phyloP scores from a whole-genome alignment of 2,797 vertebrate species.

The Rhinichthys osculus region DNA sequence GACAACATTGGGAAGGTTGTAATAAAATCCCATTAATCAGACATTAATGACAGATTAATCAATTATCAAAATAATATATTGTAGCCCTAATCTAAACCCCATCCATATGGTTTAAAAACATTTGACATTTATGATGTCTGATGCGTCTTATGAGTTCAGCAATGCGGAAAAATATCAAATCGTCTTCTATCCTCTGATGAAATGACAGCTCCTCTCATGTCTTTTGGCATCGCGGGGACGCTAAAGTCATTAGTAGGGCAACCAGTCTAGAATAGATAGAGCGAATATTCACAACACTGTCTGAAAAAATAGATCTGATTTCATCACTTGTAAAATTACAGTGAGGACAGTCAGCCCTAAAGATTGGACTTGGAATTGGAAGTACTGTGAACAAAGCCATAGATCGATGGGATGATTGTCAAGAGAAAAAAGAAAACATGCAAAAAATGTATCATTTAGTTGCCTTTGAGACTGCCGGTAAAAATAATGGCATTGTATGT shows the following conservation, averaged over 20 bases:
- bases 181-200: neutral
- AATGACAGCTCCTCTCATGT: neutral
- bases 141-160: neutral
- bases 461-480: neutral
- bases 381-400: neutral
- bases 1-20: neutral
- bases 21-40: neutral
- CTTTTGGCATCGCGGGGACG: neutral
- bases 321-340: neutral
- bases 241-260: constrained; percentile 7
- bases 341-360: neutral
- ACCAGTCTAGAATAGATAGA: neutral
- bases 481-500: constrained; percentile 1
- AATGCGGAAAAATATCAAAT: neutral
- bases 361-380: constrained; percentile 12
- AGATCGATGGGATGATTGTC: constrained; percentile 3
- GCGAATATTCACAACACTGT: neutral
- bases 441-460: neutral
- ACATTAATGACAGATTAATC: neutral
- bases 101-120: neutral
- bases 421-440: neutral
- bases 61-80: neutral
- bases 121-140: neutral
- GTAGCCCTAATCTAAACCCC: neutral
- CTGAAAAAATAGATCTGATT: constrained; percentile 7